Percentiles rank a stretch among this genome's conserved stretches.
These are phyloP conservation scores for Bombus confusus DNA, from an alignment of 1,140 invertebrate genomes.

Conservation along the genomic window DNA sequence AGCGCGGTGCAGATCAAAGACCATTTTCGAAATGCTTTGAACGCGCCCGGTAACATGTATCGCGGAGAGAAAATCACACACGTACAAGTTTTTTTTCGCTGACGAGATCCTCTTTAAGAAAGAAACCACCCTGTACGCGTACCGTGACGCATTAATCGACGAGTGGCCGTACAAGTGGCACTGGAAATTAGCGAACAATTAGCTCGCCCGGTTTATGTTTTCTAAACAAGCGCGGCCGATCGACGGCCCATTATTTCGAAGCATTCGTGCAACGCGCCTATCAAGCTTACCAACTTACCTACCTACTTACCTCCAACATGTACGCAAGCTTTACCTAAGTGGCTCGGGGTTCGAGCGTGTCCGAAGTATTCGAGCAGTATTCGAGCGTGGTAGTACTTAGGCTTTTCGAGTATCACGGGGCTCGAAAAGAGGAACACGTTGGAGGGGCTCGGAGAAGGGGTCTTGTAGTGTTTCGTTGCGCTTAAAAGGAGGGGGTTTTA, in stretches of 20 bases:
- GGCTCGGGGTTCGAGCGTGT: conserved; percentile 53
- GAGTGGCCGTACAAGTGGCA: conserved; percentile 60
- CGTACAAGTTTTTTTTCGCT: background rate
- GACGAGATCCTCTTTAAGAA: background rate
- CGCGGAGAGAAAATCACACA: background rate
- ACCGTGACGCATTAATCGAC: conserved; percentile 1
- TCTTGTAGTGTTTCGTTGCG: conserved; percentile 74
- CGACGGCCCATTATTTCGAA: conserved; percentile 75
- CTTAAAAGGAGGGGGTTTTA: conserved; percentile 68
- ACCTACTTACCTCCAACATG: conserved; percentile 34
- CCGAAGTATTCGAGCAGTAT: conserved; percentile 63
- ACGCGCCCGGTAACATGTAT: conserved; percentile 1
- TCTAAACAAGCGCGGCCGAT: conserved; percentile 72
- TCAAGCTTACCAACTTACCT: conserved; percentile 32
- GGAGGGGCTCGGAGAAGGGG: conserved; percentile 61
- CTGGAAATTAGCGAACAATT: conserved; percentile 80
- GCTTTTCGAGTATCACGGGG: conserved; percentile 65
- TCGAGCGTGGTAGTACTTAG: conserved; percentile 58
- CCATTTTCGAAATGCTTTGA: background rate
- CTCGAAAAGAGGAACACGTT: conserved; percentile 54
- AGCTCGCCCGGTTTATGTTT: conserved; percentile 71
- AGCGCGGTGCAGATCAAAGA: conserved; percentile 3
- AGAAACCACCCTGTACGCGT: background rate
- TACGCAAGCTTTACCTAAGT: conserved; percentile 43
- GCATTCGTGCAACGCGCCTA: conserved; percentile 66